Percentiles rank a stretch among this genome's conserved stretches.
These are phyloP conservation scores for Lithophane semibrunnea DNA, from an alignment of 2,888 invertebrate genomes.

Conservation along the genomic window DNA sequence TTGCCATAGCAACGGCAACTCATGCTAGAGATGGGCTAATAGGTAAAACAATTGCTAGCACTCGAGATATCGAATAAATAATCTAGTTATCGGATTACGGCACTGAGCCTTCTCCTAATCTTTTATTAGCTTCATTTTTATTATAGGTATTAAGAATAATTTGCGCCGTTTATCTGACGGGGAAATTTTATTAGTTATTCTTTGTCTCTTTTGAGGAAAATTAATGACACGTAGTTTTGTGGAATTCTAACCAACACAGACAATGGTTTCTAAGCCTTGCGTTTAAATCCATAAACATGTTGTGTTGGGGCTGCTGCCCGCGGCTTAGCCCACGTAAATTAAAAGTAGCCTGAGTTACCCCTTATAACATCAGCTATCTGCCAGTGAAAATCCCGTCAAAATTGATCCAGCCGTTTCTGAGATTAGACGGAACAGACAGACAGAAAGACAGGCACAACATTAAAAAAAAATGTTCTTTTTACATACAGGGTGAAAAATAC, in stretches of 20 bases:
- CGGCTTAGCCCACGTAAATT: no score
- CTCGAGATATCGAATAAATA: conserved; percentile 35
- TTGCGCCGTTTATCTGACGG: conserved; percentile 25
- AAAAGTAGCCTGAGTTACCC: no score
- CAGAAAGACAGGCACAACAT: no score
- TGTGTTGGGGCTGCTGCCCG: no score
- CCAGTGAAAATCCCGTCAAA: no score
- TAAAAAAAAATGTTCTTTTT: no score
- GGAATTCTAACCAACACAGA: conserved; percentile 1
- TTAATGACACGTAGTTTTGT: neutral
- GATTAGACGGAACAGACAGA: no score
- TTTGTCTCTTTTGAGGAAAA: neutral
- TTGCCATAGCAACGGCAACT: conserved; percentile 48
- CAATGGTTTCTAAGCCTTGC: neutral
- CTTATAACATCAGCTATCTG: no score
- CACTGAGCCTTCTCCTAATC: conserved; percentile 38
- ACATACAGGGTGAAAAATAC: no score
- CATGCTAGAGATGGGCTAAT: conserved; percentile 43
- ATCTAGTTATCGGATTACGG: conserved; percentile 40
- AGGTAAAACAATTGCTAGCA: conserved; percentile 31
- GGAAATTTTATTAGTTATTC: conserved; percentile 24
- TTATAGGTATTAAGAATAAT: conserved; percentile 29
- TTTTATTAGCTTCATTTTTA: conserved; percentile 50
- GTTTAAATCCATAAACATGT: neutral
- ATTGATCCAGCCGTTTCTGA: no score